Conservation (phyloP, 2,113 vertebrate genomes). For the Electrona antarctica region DNA sequence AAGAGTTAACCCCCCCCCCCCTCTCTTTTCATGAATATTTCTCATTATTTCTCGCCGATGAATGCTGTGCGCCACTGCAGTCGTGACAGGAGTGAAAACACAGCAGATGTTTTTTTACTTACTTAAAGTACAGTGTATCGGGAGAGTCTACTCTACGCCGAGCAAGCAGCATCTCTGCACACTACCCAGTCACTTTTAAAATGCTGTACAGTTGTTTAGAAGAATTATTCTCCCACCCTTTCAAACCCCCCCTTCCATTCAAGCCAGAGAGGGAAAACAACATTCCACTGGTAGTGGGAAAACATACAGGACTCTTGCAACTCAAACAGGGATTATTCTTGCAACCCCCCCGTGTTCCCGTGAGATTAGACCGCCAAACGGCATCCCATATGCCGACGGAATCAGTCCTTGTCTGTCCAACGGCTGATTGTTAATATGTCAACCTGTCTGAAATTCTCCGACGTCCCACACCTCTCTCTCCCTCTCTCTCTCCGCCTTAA, state of each 20-base stretch:
- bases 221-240: too few species aligned
- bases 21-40: conserved; percentile 65
- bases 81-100: conserved; percentile 40
- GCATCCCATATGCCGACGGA: conserved; percentile 33
- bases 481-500: conserved; percentile 5
- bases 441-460: not conserved
- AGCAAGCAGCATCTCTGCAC: not conserved
- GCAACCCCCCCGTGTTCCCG: not conserved
- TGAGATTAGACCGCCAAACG: conserved; percentile 37
- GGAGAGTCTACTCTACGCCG: not conserved
- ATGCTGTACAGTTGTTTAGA: conserved; percentile 1
- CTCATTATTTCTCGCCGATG: conserved; percentile 68
- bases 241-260: not conserved
- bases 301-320: not conserved
- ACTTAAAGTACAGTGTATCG: not conserved
- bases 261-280: conserved; percentile 11
- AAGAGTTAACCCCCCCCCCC: conserved; percentile 51
- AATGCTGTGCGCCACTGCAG: conserved; percentile 25
- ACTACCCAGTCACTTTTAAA: conserved; percentile 20
- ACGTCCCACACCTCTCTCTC: not conserved
- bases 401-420: conserved; percentile 45
- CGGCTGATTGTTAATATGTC: conserved; percentile 32
- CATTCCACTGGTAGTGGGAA: conserved; percentile 5
- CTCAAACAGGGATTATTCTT: conserved; percentile 35
- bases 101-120: conserved; percentile 8